Evolutionary conservation across 2,113 vertebrate species (phyloP).

Genomic region (Solenodon paradoxus): DNA sequence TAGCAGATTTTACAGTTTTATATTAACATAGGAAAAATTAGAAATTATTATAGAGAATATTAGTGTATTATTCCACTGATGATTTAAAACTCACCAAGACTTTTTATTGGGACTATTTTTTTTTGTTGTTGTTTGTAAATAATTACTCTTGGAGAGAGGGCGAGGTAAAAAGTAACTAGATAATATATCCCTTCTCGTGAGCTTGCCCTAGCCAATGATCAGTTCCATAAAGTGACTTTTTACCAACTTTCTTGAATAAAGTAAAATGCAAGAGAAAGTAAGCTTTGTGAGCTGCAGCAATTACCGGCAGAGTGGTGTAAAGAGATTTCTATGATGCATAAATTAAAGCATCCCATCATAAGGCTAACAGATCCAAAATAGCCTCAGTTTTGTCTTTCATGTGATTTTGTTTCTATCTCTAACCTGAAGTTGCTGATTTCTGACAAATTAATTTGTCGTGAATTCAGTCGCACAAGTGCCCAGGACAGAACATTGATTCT

Average conservation of each 20-base stretch:
- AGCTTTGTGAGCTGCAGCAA: conserved; percentile 23
- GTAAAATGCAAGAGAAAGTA: conserved; percentile 34
- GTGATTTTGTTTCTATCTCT: conserved; percentile 65
- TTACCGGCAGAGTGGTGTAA: conserved; percentile 60
- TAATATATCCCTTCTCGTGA: not conserved
- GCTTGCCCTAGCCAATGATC: not conserved
- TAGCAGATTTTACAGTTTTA: not conserved
- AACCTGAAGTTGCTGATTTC: conserved; percentile 55
- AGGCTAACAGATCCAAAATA: conserved; percentile 77
- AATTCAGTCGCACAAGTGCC: conserved; percentile 18
- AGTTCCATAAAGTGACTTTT: conserved; percentile 39
- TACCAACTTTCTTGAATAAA: conserved; percentile 45
- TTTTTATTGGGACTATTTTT: not conserved
- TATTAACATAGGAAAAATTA: not conserved
- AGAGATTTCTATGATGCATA: conserved; percentile 70
- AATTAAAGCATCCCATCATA: conserved; percentile 75
- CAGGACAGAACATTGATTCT: not conserved
- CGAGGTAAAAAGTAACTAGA: not conserved
- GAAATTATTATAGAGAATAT: not conserved
- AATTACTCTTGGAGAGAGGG: not conserved
- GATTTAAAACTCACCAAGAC: not conserved
- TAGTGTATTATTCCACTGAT: not conserved
- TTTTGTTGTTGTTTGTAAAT: not conserved
- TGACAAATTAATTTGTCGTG: conserved; percentile 45
- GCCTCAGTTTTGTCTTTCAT: conserved; percentile 44